These are phyloP conservation scores for Meloidogyne exigua DNA, from an alignment of 1,140 invertebrate genomes.

Conservation along the genomic window DNA sequence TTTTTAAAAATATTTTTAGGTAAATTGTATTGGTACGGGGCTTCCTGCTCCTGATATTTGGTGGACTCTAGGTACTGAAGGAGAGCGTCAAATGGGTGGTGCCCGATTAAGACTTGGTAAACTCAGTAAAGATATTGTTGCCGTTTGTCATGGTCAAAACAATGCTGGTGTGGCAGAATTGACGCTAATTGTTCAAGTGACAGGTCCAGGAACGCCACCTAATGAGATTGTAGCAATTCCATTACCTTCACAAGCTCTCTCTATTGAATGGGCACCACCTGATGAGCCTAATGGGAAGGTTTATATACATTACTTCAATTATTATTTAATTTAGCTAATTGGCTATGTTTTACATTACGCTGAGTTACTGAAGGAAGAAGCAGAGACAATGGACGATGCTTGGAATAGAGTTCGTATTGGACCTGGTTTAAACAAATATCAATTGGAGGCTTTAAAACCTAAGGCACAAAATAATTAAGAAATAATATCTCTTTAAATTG, in stretches of 20 bases:
- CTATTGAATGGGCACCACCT: slow-evolving; percentile 63
- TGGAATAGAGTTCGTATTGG: slow-evolving; percentile 11
- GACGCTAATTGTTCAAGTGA: slow-evolving; percentile 33
- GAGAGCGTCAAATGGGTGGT: slow-evolving; percentile 39
- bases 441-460: not conserved
- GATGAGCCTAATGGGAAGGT: slow-evolving; percentile 60
- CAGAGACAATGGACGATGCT: slow-evolving; percentile 1
- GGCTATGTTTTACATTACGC: slow-evolving; percentile 59
- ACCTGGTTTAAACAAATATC: slow-evolving; percentile 10
- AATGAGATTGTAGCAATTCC: slow-evolving; percentile 58
- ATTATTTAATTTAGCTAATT: slow-evolving; percentile 17
- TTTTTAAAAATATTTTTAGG: slow-evolving; percentile 6
- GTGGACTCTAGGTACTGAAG: slow-evolving; percentile 50
- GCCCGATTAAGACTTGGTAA: slow-evolving; percentile 42
- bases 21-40: slow-evolving; percentile 50
- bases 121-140: slow-evolving; percentile 54
- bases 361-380: slow-evolving; percentile 39
- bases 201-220: slow-evolving; percentile 57
- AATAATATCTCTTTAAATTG: not conserved
- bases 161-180: slow-evolving; percentile 57
- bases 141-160: slow-evolving; percentile 59
- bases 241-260: slow-evolving; percentile 53
- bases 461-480: not conserved
- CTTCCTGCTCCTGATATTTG: slow-evolving; percentile 53
- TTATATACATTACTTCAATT: not conserved